These are phyloP conservation scores for Miichthys miiuy DNA, from an alignment of 2,797 vertebrate species.

Conservation along the genomic window DNA sequence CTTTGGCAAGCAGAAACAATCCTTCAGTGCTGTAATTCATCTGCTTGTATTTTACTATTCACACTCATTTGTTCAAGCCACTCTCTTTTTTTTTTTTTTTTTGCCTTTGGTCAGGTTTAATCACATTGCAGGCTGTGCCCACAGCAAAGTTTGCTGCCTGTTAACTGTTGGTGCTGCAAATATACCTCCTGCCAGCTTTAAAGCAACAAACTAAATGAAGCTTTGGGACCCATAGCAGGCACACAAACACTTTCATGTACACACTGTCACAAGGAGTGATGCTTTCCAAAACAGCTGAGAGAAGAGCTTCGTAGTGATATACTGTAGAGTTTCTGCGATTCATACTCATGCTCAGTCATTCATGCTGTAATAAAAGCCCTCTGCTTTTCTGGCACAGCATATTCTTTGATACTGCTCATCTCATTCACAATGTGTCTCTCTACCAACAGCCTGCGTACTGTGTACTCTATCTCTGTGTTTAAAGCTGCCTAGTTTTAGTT, in stretches of 20 bases:
- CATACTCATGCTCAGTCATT: constrained; percentile 36
- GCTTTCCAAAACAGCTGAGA: constrained; percentile 36
- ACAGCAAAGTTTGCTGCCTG: constrained; percentile 36
- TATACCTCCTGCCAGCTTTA: constrained; percentile 52
- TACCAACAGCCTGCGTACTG: constrained; percentile 24
- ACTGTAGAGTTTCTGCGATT: constrained; percentile 10
- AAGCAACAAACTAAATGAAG: constrained; percentile 58
- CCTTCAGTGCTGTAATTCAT: constrained; percentile 6
- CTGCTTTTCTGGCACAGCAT: constrained; percentile 38
- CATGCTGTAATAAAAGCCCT: constrained; percentile 38
- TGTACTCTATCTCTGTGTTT: not conserved
- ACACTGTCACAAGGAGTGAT: not conserved
- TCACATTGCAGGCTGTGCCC: constrained; percentile 42
- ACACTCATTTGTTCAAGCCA: constrained; percentile 11
- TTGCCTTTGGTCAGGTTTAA: constrained; percentile 48
- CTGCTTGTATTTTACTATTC: constrained; percentile 35
- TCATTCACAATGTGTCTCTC: constrained; percentile 25
- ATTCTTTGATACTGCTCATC: constrained; percentile 40
- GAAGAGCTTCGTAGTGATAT: constrained; percentile 33
- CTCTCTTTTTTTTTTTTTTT: constrained; percentile 2
- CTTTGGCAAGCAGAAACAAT: constrained; percentile 12
- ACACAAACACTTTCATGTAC: constrained; percentile 15
- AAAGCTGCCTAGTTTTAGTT: not conserved
- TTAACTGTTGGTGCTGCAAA: constrained; percentile 47
- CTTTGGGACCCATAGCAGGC: not conserved